Percentiles rank a stretch among this genome's conserved stretches.
phyloP scores from a whole-genome alignment of 2,888 invertebrate species.

The Papilio protenor region DNA sequence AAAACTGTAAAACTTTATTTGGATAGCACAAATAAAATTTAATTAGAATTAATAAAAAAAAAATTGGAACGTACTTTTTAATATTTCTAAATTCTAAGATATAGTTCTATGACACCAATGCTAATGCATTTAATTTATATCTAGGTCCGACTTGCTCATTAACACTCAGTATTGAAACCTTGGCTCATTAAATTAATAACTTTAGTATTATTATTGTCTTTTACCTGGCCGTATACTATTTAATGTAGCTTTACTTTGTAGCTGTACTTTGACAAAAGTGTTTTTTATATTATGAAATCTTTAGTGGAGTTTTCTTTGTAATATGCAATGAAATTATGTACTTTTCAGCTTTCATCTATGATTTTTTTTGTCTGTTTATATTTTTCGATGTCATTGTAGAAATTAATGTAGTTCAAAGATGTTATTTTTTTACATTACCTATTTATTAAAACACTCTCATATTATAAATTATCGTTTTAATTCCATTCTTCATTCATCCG shows the following conservation, averaged over 20 bases:
- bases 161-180: constrained; percentile 2
- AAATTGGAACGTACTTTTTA: constrained; percentile 19
- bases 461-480: constrained; percentile 7
- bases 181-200: constrained; percentile 5
- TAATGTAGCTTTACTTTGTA: not conserved
- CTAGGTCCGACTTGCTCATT: constrained; percentile 20
- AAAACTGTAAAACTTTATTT: constrained; percentile 25
- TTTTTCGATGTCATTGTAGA: constrained; percentile 6
- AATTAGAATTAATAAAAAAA: not conserved
- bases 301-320: not conserved
- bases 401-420: not conserved
- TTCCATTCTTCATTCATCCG: not conserved
- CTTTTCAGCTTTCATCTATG: not conserved
- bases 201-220: not conserved
- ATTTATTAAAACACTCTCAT: constrained; percentile 17
- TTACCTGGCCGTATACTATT: not conserved
- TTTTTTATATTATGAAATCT: not conserved
- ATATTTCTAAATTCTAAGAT: constrained; percentile 31
- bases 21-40: constrained; percentile 33
- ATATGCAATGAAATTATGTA: not conserved
- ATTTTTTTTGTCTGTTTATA: not conserved
- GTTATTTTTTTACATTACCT: constrained; percentile 22
- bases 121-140: not conserved
- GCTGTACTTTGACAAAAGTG: too few relatives aligned
- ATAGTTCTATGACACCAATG: constrained; percentile 19